Conservation (phyloP, 2,797 vertebrate genomes). For the Poecilia picta region DNA sequence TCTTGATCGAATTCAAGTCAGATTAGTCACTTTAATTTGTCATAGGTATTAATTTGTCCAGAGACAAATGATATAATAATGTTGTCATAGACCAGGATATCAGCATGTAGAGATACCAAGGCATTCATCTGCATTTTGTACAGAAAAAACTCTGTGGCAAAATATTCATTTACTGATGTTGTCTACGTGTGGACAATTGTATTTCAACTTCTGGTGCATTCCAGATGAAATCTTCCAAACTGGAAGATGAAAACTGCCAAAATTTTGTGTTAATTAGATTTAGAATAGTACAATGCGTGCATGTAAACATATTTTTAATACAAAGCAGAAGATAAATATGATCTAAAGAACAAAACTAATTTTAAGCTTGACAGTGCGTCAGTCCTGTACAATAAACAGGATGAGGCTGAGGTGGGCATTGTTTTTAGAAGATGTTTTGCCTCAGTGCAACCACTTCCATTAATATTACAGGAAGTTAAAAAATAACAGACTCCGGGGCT, state of each 20-base stretch:
- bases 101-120: not conserved
- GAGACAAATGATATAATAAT: too few species aligned
- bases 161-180: not conserved
- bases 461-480: not conserved
- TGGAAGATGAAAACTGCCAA: not conserved
- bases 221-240: not conserved
- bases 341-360: not conserved
- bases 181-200: not conserved
- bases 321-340: not conserved
- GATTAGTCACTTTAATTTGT: not conserved
- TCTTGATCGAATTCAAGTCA: not conserved
- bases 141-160: not conserved
- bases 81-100: not conserved
- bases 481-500: not conserved
- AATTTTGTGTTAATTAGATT: not conserved
- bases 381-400: not conserved
- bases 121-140: not conserved
- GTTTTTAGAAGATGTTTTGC: not conserved
- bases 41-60: too few species aligned
- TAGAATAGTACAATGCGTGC: not conserved
- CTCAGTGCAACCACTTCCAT: not conserved
- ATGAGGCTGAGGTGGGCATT: not conserved
- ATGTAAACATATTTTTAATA: not conserved
- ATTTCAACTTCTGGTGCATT: not conserved
- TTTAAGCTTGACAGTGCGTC: not conserved